These are phyloP conservation scores for Phyllotreta striolata DNA, from an alignment of 2,888 invertebrate genomes.

Conservation along the genomic window DNA sequence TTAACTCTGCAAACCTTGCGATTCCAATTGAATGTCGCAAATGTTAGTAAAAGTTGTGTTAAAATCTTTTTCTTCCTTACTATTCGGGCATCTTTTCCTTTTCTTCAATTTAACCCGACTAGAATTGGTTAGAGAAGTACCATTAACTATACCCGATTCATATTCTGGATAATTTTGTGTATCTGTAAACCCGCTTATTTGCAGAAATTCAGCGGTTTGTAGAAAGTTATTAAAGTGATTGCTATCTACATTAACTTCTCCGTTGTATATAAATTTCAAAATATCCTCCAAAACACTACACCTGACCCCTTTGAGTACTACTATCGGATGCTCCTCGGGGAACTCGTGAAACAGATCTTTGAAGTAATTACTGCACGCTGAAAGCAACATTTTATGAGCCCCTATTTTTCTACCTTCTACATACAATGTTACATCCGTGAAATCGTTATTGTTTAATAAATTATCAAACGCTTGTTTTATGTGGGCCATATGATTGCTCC, in stretches of 20 bases:
- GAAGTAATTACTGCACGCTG: conserved; percentile 86
- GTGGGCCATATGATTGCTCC: conserved; percentile 86
- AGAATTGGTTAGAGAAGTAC: conserved; percentile 12
- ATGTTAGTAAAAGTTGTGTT: conserved; percentile 33
- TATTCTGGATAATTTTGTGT: conserved; percentile 18
- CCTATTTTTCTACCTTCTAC: conserved; percentile 85
- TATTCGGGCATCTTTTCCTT: conserved; percentile 20
- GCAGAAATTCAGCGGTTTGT: conserved; percentile 70
- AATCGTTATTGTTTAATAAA: conserved; percentile 71
- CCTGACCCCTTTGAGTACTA: conserved; percentile 72
- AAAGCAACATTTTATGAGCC: conserved; percentile 85
- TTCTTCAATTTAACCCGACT: conserved; percentile 21
- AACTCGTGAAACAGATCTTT: conserved; percentile 65
- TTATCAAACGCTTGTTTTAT: conserved; percentile 83
- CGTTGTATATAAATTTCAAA: conserved; percentile 74
- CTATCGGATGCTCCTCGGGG: conserved; percentile 74
- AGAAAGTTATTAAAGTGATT: conserved; percentile 70
- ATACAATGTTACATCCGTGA: conserved; percentile 86
- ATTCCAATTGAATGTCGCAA: conserved; percentile 28
- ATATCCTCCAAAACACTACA: conserved; percentile 71
- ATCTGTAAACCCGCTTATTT: conserved; percentile 69
- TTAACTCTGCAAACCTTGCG: conserved; percentile 12
- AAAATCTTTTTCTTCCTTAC: conserved; percentile 15
- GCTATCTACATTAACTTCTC: conserved; percentile 73
- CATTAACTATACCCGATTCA: conserved; percentile 17